Conservation (phyloP, 2,113 vertebrate genomes). For the Menidia beryllina region DNA sequence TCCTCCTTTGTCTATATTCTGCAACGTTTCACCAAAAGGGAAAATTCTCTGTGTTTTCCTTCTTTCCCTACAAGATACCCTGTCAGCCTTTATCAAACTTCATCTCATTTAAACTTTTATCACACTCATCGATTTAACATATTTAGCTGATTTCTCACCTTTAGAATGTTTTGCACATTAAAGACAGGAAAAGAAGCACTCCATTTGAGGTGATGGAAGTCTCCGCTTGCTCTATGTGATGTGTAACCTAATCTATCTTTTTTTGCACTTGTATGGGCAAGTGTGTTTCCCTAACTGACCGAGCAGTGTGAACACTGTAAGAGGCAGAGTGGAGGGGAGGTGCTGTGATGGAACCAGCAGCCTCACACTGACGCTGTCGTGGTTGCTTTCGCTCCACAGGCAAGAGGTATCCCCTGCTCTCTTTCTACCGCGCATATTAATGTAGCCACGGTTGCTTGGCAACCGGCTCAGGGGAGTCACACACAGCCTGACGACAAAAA, state of each 20-base stretch:
- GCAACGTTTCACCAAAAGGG: slow-evolving; percentile 21
- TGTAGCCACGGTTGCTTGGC: slow-evolving; percentile 89
- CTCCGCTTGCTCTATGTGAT: slow-evolving; percentile 42
- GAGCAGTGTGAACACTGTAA: slow-evolving; percentile 38
- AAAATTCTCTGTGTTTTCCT: slow-evolving; percentile 27
- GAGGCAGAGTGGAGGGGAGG: slow-evolving; percentile 1
- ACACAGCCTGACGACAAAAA: slow-evolving; percentile 68
- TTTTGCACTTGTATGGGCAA: slow-evolving; percentile 40
- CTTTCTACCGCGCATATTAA: slow-evolving; percentile 86
- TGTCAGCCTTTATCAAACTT: slow-evolving; percentile 35
- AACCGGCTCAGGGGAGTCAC: slow-evolving; percentile 89
- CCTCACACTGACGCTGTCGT: slow-evolving; percentile 65
- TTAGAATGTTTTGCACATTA: slow-evolving; percentile 25
- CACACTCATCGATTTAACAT: slow-evolving; percentile 13
- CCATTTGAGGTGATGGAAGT: slow-evolving; percentile 41
- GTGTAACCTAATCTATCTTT: slow-evolving; percentile 47
- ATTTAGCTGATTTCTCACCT: slow-evolving; percentile 32
- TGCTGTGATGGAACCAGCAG: slow-evolving; percentile 55
- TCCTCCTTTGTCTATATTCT: slow-evolving; percentile 57
- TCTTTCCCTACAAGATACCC: slow-evolving; percentile 17
- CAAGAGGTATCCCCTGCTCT: slow-evolving; percentile 82
- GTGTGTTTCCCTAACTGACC: slow-evolving; percentile 48
- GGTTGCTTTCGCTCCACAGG: slow-evolving; percentile 70
- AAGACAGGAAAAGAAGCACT: slow-evolving; percentile 19
- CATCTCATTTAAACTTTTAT: slow-evolving; percentile 61